Conservation (phyloP, 1,140 invertebrate species). For the Himalopsyche phryganea region DNA sequence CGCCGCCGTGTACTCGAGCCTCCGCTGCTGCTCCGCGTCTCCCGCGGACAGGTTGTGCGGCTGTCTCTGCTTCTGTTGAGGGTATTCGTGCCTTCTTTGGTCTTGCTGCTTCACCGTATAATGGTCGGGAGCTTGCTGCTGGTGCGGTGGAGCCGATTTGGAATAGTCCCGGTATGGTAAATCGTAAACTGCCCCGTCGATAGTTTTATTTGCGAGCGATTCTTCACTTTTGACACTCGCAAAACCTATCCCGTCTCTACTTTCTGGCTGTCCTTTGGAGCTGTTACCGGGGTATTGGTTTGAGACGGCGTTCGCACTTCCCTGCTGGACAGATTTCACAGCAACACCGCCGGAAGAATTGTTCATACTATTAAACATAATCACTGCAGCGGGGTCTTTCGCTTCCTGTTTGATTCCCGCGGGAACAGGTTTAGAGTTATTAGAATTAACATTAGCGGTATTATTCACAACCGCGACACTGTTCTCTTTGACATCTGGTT, state of each 20-base stretch:
- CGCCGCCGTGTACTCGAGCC: background rate
- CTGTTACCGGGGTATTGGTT: background rate
- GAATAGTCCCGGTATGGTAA: constrained; percentile 24
- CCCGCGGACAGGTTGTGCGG: background rate
- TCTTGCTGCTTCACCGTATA: constrained; percentile 6
- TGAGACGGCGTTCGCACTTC: background rate
- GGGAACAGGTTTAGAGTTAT: too few species aligned
- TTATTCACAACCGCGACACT: background rate
- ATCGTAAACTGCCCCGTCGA: too few species aligned
- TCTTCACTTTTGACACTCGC: too few species aligned
- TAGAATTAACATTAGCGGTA: too few species aligned
- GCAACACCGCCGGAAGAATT: background rate
- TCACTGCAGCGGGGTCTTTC: background rate
- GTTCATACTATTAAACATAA: too few species aligned
- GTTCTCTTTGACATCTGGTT: background rate
- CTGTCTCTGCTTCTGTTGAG: background rate
- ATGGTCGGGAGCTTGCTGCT: constrained; percentile 13
- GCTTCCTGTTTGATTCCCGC: background rate
- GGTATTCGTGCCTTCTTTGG: background rate
- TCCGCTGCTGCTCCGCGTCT: background rate
- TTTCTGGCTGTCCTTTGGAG: too few species aligned
- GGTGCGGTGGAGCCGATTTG: background rate
- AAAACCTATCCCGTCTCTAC: too few species aligned
- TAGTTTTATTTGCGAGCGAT: too few species aligned
- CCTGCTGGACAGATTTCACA: background rate